phyloP scores from a whole-genome alignment of 92 coral and sea anemone genomes.

The Zoanthus sociatus region DNA sequence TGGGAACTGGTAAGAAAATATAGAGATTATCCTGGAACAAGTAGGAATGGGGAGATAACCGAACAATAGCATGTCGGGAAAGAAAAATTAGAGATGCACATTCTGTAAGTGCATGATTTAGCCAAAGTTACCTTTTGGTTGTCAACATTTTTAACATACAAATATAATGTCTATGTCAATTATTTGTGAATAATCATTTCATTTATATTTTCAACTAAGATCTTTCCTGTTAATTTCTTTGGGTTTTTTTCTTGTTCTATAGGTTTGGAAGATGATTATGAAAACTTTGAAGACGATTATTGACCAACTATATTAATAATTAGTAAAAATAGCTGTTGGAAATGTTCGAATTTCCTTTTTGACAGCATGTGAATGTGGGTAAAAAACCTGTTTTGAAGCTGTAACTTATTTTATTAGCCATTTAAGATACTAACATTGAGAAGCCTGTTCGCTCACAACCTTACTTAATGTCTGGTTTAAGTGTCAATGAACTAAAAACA shows the following conservation, averaged over 20 bases:
- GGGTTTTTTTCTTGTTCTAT: conserved; percentile 9
- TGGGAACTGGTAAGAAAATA: too few relatives aligned
- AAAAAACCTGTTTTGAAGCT: background rate
- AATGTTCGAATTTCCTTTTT: background rate
- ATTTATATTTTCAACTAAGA: background rate
- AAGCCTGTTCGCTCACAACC: too few relatives aligned
- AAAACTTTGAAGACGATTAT: conserved; percentile 83
- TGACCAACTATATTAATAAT: conserved; percentile 4
- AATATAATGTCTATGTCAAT: background rate
- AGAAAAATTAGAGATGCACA: too few relatives aligned
- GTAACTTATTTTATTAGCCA: too few relatives aligned
- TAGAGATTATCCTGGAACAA: background rate
- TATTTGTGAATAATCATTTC: background rate
- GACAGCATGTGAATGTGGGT: background rate
- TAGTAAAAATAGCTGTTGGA: background rate
- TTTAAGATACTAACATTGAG: too few relatives aligned
- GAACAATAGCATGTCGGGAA: too few relatives aligned
- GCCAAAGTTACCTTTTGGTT: background rate
- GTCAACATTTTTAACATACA: background rate
- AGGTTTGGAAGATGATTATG: conserved; percentile 86
- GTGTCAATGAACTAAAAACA: too few relatives aligned
- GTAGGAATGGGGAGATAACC: background rate
- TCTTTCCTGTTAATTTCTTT: background rate
- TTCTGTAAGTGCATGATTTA: too few relatives aligned
- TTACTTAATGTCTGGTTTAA: too few relatives aligned